Percentiles rank a stretch among this genome's conserved stretches.
Evolutionary conservation across 2,888 invertebrate genomes (phyloP).

Genomic region (Phengaris alcon): DNA sequence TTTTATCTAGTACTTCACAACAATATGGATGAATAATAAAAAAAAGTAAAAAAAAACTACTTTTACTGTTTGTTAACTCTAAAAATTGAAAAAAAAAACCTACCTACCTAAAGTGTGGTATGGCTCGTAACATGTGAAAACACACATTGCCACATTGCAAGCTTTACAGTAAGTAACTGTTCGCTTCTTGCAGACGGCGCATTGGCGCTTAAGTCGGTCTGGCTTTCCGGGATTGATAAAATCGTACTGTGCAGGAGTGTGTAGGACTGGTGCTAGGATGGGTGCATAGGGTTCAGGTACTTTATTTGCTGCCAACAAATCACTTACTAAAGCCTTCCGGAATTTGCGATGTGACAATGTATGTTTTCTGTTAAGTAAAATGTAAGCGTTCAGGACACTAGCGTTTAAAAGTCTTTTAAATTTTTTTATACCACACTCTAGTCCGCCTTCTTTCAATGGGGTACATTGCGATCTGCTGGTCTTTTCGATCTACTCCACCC

Average conservation of each 20-base stretch:
- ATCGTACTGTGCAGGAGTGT: not conserved
- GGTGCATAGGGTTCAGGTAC: not conserved
- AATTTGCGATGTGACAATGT: not conserved
- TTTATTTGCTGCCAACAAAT: conserved; percentile 1
- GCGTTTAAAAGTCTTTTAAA: not conserved
- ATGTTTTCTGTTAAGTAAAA: not conserved
- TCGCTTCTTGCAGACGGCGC: conserved; percentile 14
- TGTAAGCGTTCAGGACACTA: conserved; percentile 12
- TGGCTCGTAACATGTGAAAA: conserved; percentile 29
- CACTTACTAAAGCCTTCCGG: not conserved
- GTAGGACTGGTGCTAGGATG: not conserved
- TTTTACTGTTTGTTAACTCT: too few species aligned
- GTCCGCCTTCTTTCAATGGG: conserved; percentile 37
- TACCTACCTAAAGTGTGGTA: conserved; percentile 16
- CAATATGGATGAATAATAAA: too few species aligned
- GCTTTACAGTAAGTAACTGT: conserved; percentile 27
- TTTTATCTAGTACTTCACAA: too few species aligned
- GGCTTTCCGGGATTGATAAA: not conserved
- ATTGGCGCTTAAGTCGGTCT: not conserved
- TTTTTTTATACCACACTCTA: conserved; percentile 37
- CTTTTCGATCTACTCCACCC: conserved; percentile 36
- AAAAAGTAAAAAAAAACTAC: too few species aligned
- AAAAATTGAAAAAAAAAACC: too few species aligned
- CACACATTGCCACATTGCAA: conserved; percentile 26
- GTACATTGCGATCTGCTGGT: conserved; percentile 38